Conservation (phyloP, 2,797 vertebrate genomes). For the Meda fulgida region DNA sequence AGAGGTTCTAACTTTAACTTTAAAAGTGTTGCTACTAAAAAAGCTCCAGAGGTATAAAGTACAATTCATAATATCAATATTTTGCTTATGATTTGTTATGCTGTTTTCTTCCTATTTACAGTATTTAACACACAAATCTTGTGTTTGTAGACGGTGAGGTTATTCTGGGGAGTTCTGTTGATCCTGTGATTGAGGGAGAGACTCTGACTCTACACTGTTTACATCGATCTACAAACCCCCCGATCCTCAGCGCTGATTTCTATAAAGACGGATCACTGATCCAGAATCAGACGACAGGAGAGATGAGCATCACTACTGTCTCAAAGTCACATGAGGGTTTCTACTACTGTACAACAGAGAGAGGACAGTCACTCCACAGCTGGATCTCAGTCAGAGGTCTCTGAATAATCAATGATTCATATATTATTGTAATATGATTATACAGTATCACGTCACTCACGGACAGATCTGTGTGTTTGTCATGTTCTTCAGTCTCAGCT, state of each 20-base stretch:
- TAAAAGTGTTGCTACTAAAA: too few relatives aligned
- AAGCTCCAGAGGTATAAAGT: too few relatives aligned
- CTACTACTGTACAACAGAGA: slow-evolving; percentile 29
- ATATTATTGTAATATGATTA: neutral
- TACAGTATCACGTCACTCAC: neutral
- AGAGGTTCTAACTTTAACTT: too few relatives aligned
- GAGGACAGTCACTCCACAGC: slow-evolving; percentile 1
- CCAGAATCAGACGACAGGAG: slow-evolving; percentile 10
- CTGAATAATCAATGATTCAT: neutral
- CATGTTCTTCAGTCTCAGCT: neutral
- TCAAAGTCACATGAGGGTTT: slow-evolving; percentile 10
- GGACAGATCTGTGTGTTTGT: neutral
- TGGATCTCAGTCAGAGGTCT: slow-evolving; percentile 36
- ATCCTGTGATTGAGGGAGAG: slow-evolving; percentile 8
- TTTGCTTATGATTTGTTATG: neutral
- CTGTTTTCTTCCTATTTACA: neutral
- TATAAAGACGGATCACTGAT: slow-evolving; percentile 17
- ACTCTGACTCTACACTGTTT: neutral
- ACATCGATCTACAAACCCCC: neutral
- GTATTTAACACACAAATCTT: neutral
- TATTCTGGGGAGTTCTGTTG: neutral
- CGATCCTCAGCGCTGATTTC: slow-evolving; percentile 30
- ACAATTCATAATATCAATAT: neutral
- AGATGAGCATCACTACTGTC: slow-evolving; percentile 32
- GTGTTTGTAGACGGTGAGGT: slow-evolving; percentile 39